Evolutionary conservation across 2,797 vertebrate species (phyloP), one percentile per base, ranked within the genome.

Genomic region (Hippoglossus hippoglossus): DNA sequence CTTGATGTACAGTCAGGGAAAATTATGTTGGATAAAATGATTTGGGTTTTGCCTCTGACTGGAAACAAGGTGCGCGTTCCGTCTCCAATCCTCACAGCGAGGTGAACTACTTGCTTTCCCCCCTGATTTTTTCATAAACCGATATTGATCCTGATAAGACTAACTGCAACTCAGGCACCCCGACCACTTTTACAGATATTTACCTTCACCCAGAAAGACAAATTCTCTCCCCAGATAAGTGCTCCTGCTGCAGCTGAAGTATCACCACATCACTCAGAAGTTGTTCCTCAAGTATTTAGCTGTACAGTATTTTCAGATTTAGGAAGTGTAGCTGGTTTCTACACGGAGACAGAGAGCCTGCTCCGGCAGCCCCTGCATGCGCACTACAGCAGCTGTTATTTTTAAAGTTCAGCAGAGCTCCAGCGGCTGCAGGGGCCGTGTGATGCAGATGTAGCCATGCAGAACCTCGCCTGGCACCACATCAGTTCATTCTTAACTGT

Each of bases 381-480:
- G 22, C 67, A 26, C 49, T 39, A 53, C 67, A 64, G 53, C 54
- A 22, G 75, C 63, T 83, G 79, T 86, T 90, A 77, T 87, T 89
- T 86, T 80, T 80, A 78, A 83, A 82, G 85, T 80, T 82, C 66
- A 81, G 65, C 59, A 18, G 47, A 25, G 75, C 83, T 81, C 60
- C 51, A 24, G 73, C 80, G 80, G 80, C 88, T 82, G 60, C 73
- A 61, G 83, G 84, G 41, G 26, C 41, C 46, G 60, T 78, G 70
- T 73, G 70, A 81, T 77, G 74, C 85, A 75, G 79, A 83, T 50
- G 80, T 77, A 84, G 73, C 81, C 84, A 77, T 66, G 84, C 88
- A 84, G 83, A 84, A 81, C 76, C 79, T 73, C 67, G 71, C 64
- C 81, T 89, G 82, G 82, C 75, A 73, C 34, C 64, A 87, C 84